Evolutionary conservation across 2,888 invertebrate species (phyloP).

Genomic region (Azorinus chamasolen): DNA sequence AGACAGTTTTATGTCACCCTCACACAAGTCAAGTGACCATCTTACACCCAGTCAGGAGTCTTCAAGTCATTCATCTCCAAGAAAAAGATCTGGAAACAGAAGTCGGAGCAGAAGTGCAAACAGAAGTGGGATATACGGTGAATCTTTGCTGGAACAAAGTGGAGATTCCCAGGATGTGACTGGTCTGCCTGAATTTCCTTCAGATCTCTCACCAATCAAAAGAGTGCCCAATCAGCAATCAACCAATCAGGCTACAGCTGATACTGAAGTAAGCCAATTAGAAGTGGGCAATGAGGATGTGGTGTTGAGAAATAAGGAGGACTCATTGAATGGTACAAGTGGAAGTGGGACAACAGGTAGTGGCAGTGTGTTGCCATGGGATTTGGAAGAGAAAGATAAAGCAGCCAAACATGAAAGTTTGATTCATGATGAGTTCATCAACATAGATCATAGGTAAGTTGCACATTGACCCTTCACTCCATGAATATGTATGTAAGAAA

Average conservation of each 20-base stretch:
- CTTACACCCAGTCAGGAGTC: background rate
- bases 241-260: no score
- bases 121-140: slow-evolving; percentile 28
- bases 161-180: background rate
- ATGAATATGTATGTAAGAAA: no score
- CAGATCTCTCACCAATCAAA: slow-evolving; percentile 59
- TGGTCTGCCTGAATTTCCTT: slow-evolving; percentile 32
- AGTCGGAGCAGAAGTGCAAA: slow-evolving; percentile 14
- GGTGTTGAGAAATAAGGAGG: no score
- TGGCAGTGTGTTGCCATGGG: slow-evolving; percentile 51
- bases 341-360: background rate
- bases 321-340: no score
- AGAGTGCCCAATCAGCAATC: slow-evolving; percentile 1
- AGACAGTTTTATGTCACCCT: no score
- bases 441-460: slow-evolving; percentile 59
- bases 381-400: slow-evolving; percentile 31
- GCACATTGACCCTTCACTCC: background rate
- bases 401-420: slow-evolving; percentile 49
- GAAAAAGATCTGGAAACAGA: slow-evolving; percentile 17
- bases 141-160: background rate
- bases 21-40: slow-evolving; percentile 10
- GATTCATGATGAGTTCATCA: slow-evolving; percentile 60
- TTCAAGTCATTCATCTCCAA: slow-evolving; percentile 36
- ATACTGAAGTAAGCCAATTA: no score
- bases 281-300: no score